Base-by-base conservation (phyloP, 2,888 invertebrate species). In the Phengaris arion region DNA sequence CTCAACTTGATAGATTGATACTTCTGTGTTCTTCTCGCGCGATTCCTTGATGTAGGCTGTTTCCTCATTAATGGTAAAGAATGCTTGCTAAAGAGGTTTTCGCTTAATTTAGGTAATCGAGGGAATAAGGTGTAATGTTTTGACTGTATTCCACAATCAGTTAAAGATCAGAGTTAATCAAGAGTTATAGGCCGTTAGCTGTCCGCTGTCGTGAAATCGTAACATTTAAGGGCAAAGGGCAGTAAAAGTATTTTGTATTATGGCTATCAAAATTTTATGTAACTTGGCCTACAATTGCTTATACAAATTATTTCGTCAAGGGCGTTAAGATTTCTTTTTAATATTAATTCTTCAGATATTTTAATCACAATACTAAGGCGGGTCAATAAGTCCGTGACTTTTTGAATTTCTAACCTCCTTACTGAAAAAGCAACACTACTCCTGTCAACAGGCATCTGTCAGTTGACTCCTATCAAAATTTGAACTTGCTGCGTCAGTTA, bases 181-280 rank as follows among this genome's bases (percentile, higher is more conserved):
- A n/a, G 69, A 69, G 46, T 69, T 48, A 69, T 8, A 8, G 35
- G 15, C 69, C 69, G 69, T 48, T 48, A n/a, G 69, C 48, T 69
- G 48, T 69, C 48, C 8, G 69, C 48, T 69, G 48, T 69, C 48
- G 46, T 15, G 48, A 48, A 48, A 7, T 48, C 69, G 48, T 69
- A 15, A 69, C 48, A n/a, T 69, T 48, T 46, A 69, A 46, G 15
- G n/a, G 46, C n/a, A 45, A 22, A 15, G 48, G 48, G 15, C 48
- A 69, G 69, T 69, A 48, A 69, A 69, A 69, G 35, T 69, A 69
- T 69, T 48, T 69, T 48, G n/a, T 69, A 69, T 69, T 69, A 48
- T 46, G n/a, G n/a, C n/a, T 9, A 64, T 64, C 64, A 64, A 64
- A 35, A 64, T 64, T 45, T 64, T 64, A 64, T 64, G 64, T 22